These are phyloP conservation scores for Pedetes capensis DNA, from an alignment of 2,113 vertebrate species.

Conservation along the genomic window DNA sequence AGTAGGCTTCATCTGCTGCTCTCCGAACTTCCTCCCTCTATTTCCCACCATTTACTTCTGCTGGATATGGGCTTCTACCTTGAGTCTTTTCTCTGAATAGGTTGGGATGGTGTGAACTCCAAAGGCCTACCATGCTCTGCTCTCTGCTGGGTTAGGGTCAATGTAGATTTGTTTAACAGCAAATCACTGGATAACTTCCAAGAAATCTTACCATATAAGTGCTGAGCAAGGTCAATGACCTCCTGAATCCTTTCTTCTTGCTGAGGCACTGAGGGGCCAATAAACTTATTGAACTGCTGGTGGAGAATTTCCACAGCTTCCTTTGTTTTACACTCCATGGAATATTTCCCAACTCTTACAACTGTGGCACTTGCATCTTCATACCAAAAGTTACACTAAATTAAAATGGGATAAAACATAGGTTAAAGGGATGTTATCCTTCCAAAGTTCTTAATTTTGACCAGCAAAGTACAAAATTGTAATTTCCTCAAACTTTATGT, in stretches of 20 bases:
- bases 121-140: background rate
- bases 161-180: background rate
- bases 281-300: slow-evolving; percentile 92
- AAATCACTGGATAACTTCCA: background rate
- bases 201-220: slow-evolving; percentile 87
- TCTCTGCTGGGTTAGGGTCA: background rate
- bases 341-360: slow-evolving; percentile 89
- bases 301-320: slow-evolving; percentile 89
- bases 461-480: background rate
- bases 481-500: slow-evolving; percentile 7
- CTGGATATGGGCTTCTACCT: background rate
- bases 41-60: background rate
- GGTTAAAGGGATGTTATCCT: background rate
- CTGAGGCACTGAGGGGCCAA: slow-evolving; percentile 88
- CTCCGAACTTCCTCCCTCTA: background rate
- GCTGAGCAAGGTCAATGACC: slow-evolving; percentile 86
- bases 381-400: slow-evolving; percentile 92
- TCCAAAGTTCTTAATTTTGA: background rate
- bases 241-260: slow-evolving; percentile 92
- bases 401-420: slow-evolving; percentile 51
- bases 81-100: background rate
- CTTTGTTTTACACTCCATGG: slow-evolving; percentile 88
- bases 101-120: background rate
- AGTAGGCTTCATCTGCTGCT: background rate
- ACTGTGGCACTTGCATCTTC: slow-evolving; percentile 92